These are phyloP conservation scores for Equus quagga DNA, from an alignment of 2,113 vertebrate species.

Conservation along the genomic window DNA sequence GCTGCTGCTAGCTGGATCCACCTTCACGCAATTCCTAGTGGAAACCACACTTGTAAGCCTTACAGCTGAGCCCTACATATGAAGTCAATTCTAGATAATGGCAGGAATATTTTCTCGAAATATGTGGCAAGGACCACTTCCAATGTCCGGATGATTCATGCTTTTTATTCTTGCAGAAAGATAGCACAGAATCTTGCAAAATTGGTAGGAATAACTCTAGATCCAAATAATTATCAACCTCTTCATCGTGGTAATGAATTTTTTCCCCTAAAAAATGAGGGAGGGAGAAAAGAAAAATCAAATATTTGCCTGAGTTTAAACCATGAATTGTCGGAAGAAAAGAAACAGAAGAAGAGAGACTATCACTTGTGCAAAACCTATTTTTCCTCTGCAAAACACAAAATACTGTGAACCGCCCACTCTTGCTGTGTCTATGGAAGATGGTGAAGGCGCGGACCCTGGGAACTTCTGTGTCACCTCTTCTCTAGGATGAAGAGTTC, in stretches of 20 bases:
- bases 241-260: background rate
- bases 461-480: background rate
- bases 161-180: background rate
- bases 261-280: background rate
- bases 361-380: background rate
- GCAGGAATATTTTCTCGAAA: constrained; percentile 7
- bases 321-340: background rate
- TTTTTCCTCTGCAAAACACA: background rate
- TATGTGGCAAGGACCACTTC: background rate
- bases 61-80: background rate
- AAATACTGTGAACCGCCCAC: background rate
- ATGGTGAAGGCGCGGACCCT: background rate
- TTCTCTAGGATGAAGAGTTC: background rate
- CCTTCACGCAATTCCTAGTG: background rate
- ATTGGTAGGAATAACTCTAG: background rate
- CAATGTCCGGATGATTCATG: constrained; percentile 33
- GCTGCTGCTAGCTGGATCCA: background rate
- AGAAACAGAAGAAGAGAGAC: background rate
- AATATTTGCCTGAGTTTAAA: background rate
- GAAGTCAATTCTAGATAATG: background rate
- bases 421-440: background rate
- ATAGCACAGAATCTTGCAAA: background rate
- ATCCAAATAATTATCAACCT: background rate
- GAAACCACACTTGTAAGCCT: background rate
- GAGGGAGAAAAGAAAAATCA: background rate